These are phyloP conservation scores for Pygocentrus nattereri DNA, from an alignment of 2,797 vertebrate species.

Conservation along the genomic window DNA sequence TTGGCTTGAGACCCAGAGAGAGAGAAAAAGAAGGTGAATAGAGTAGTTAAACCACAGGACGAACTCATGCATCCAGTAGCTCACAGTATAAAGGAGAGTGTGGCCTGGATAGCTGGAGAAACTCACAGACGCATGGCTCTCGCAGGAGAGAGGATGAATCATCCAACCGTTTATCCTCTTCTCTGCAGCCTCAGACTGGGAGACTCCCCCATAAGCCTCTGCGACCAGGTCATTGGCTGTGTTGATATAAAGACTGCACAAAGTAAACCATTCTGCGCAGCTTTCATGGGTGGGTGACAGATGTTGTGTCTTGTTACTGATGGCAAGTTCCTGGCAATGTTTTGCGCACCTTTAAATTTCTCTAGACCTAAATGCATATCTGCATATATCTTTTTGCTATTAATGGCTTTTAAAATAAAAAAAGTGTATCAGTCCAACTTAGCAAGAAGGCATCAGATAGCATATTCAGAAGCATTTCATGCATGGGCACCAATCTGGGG, in stretches of 20 bases:
- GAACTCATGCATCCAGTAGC: constrained; percentile 49
- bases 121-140: constrained; percentile 40
- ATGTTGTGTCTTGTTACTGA: neutral
- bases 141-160: constrained; percentile 51
- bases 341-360: neutral
- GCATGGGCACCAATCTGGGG: too few relatives aligned
- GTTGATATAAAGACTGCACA: neutral
- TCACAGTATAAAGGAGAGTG: constrained; percentile 32
- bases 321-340: neutral
- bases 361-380: too few relatives aligned
- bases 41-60: constrained; percentile 38
- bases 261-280: neutral
- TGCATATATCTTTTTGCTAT: too few relatives aligned
- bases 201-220: constrained; percentile 31
- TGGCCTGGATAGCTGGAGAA: constrained; percentile 35
- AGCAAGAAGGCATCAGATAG: too few relatives aligned
- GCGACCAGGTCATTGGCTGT: neutral
- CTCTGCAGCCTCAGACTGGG: constrained; percentile 10
- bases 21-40: constrained; percentile 50
- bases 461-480: too few relatives aligned
- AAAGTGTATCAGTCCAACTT: too few relatives aligned
- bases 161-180: constrained; percentile 38
- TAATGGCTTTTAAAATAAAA: too few relatives aligned
- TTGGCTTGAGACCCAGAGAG: neutral
- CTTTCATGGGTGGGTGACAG: neutral